phyloP scores from a whole-genome alignment of 2,797 vertebrate genomes.

The Sebastes glaucus region DNA sequence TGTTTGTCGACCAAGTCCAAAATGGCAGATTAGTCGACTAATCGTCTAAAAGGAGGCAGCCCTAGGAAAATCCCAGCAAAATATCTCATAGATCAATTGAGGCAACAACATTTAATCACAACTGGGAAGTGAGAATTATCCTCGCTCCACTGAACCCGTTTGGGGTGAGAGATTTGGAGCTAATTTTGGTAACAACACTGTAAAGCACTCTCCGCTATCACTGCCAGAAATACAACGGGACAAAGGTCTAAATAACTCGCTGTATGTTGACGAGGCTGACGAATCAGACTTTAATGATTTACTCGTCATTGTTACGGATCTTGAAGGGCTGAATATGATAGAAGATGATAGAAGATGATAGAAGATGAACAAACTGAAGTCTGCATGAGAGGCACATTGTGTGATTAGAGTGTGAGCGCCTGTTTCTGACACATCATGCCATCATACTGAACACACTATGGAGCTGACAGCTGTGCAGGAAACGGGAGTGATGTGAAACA shows the following conservation, averaged over 20 bases:
- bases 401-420: background rate
- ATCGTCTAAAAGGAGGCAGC: background rate
- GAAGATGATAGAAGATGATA: too few species aligned
- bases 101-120: background rate
- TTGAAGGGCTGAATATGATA: background rate
- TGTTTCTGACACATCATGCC: constrained; percentile 37
- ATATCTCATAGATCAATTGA: background rate
- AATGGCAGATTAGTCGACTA: background rate
- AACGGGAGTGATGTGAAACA: constrained; percentile 59
- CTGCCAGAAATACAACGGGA: constrained; percentile 2
- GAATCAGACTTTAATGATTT: background rate
- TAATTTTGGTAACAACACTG: background rate
- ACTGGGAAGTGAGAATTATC: constrained; percentile 7
- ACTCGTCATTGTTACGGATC: background rate
- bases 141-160: background rate
- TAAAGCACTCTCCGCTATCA: background rate
- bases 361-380: background rate
- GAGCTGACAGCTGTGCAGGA: constrained; percentile 68
- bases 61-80: background rate
- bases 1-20: too few species aligned
- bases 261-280: background rate
- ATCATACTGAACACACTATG: constrained; percentile 20
- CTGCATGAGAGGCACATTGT: background rate
- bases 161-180: background rate
- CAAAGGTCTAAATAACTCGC: background rate